phyloP scores from a whole-genome alignment of 2,113 vertebrate genomes.

The Isichthys henryi region DNA sequence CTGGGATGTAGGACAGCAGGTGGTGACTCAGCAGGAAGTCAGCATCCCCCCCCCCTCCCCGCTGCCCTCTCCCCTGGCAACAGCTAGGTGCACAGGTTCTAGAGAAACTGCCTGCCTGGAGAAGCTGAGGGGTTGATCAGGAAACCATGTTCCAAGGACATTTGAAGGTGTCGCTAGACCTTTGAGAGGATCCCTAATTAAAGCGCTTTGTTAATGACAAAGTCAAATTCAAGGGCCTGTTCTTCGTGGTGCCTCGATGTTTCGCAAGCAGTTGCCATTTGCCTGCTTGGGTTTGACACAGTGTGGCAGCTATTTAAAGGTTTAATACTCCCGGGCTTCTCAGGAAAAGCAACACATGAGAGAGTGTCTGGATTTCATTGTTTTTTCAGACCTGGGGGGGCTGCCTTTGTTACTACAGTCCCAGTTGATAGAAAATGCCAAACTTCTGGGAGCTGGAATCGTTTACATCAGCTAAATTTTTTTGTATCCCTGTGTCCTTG shows the following conservation, averaged over 20 bases:
- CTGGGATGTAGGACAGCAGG: constrained; percentile 29
- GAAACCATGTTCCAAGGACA: background rate
- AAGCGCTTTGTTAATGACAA: background rate
- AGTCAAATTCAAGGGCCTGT: background rate
- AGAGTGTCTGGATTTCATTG: constrained; percentile 6
- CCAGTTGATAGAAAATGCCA: background rate
- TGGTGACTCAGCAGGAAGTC: constrained; percentile 41
- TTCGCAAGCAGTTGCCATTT: background rate
- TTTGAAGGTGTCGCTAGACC: background rate
- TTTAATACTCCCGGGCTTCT: background rate
- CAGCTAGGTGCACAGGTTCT: background rate
- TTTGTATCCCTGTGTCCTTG: background rate
- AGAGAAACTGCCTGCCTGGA: background rate
- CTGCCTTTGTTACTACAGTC: background rate
- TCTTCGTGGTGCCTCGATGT: background rate
- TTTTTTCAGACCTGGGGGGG: background rate
- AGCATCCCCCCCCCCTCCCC: background rate
- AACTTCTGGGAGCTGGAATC: background rate
- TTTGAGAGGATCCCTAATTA: constrained; percentile 14
- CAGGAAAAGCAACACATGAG: background rate
- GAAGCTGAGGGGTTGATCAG: background rate
- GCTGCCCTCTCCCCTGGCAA: background rate
- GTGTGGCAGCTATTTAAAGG: constrained; percentile 1
- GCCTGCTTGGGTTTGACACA: background rate
- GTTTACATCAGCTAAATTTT: background rate